Evolutionary conservation across 2,888 invertebrate genomes (phyloP), one percentile per base, ranked within the genome.

Genomic region (Ephialtes manifestator): DNA sequence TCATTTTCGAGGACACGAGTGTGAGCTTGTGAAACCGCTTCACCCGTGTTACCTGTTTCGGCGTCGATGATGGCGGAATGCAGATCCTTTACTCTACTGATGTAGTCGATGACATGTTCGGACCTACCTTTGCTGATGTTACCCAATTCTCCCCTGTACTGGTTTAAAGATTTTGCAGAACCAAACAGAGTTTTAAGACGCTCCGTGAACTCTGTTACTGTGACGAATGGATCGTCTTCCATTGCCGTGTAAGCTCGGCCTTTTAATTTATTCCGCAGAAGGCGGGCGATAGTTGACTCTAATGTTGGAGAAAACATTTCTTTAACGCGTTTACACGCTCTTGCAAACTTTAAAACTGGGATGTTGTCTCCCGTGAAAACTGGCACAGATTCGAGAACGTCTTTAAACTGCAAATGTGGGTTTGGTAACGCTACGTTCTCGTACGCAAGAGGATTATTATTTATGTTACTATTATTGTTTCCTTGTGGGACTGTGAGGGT

Each of bases 71-170:
- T 76, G 0, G 81, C 75, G 3, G 68, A 46, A 28, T 68, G 68
- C 2, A 68, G 15, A 46, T 68, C 68, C 18, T 68, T 68, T 0
- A 84, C 60, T 11, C 81, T 53, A 4, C 81, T 46, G 20, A 81
- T 81, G 60, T 78, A 78, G 13, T 81, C 75, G n/a, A 84, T 13
- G 0, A 81, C 35, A 43, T 77, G 81, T 48, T 81, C 84, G n/a
- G 67, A 11, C 31, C 0, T 55, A 1, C 24, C 8, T 24, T 81
- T 75, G 4, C n/a, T 31, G 0, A 81, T 68, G 13, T 63, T 81
- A 0, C 46, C 58, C n/a, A 81, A 28, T 31, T 84, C 81, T 0
- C 77, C 81, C 1, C 46, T 55, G 11, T 71, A 80, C 5, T 75
- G 71, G n/a, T 84, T 55, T 11, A 80, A 13, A 0, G 80, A 43